Base-by-base conservation (phyloP, 2,888 invertebrate genomes). In the Parnassius orleans region DNA sequence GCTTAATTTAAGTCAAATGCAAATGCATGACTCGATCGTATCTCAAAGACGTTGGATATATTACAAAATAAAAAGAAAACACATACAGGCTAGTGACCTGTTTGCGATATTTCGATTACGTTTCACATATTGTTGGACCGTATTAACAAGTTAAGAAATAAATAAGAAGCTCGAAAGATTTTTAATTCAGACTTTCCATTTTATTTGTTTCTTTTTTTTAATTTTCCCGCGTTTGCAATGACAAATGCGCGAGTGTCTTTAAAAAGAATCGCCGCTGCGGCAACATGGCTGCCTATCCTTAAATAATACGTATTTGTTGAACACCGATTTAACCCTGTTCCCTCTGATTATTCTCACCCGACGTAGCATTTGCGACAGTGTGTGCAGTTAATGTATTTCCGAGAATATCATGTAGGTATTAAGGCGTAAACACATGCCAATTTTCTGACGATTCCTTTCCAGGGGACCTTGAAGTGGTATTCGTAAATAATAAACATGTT, bases 401-500 rank as follows among this genome's bases (percentile, higher is more conserved):
- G 56, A 63, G 63, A 63, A 63, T 63, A 63, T 44, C 58, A 19
- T 59, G 55, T 59, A 52, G 59, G 63, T 60, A 59, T 63, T 50
- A 55, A 48, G 47, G 47, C 19, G 63, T 63, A 63, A 63, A 63
- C 63, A 63, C 52, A 63, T 63, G 59, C 63, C 63, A 60, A 63
- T 63, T 63, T 60, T 47, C 63, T 55, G 54, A 57, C 62, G 62
- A 56, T 55, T 60, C 61, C 59, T 63, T 63, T 61, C 58, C 66
- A 57, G 55, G 54, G 64, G 65, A 65, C 66, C 66, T 67, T 67
- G 65, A 57, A n/a, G 57, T 59, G 57, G 62, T 53, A 44, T 59
- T 51, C 68, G 71, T 69, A 68, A 71, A 72, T 69, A 68, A 68
- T 65, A 66, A 64, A 67, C 59, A 67, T 58, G 59, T 59, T 48